Evolutionary conservation across 2,113 vertebrate genomes (phyloP), one percentile per base, ranked within the genome.

Genomic region (Petrocephalus zakoni): DNA sequence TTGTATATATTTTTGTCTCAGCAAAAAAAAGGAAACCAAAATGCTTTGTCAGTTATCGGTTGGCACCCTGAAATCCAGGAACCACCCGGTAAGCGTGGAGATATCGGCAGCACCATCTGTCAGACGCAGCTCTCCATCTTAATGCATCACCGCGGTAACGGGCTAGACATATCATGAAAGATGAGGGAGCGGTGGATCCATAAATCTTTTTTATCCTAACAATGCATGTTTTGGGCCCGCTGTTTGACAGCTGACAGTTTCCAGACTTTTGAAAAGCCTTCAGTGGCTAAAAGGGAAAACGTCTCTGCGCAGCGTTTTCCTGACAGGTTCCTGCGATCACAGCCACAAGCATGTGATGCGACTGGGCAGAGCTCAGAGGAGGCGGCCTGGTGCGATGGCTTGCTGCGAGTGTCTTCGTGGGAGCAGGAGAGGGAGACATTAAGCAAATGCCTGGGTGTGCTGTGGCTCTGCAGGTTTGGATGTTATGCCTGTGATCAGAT

Each of bases 121-220:
- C 91, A 89, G 89, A 10, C 25, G 37, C 46, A 90, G 21, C 88
- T 55, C 92, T 95, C 93, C 87, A 91, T 95, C 89, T 90, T 91
- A 91, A 92, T 94, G 90, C 88, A 93, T 93, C 92, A 93, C 87
- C 51, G 90, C 89, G 90, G 75, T 87, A 91, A 92, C 78, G 91
- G 91, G 90, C 91, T 90, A 92, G 93, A 92, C 58, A 92, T 89
- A 87, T 92, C 88, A 2, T 19, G 91, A 92, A 91, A 91, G 93
- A 90, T 89, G 87, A 82, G 72, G 61, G 42, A 90, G 85, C 52
- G 42, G 90, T 87, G 6, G 13, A 4, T 5, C 88, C 47, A 90
- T 93, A 94, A 92, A 93, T 95, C 90, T 94, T 91, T 88, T 81
- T 91, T 90, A 90, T 88, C 37, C 72, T 78, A 92, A 92, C 89